Evolutionary conservation across 2,888 invertebrate genomes (phyloP), one percentile per base, ranked within the genome.

Genomic region (Deilephila elpenor): DNA sequence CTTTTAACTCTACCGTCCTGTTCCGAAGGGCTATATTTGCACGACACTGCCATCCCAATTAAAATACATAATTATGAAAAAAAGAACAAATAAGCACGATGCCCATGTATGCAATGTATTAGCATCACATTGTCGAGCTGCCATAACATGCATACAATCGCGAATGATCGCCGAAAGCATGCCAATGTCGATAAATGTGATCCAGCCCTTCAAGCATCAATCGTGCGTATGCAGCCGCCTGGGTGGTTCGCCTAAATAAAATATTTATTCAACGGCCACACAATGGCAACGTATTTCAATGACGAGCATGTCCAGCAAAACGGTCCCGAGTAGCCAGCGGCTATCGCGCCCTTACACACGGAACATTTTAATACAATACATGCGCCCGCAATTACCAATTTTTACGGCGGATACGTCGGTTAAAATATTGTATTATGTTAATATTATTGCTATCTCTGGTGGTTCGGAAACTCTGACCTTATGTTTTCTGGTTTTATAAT

Each of bases 201-300:
- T 87, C 85, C 87, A 86, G 90, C 86, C 89, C 88, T 91, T 91
- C 89, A 93, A 86, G 87, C 86, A 93, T 93, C 93, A 93, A 94
- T 94, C 93, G 91, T 81, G 84, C 78, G 79, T 82, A 84, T 81
- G 81, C 81, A 74, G 78, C 92, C 89, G 89, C 79, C 82, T 93
- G 93, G 93, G 93, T 93, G 93, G 93, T 88, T 89, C 88, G 86
- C 86, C 61, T 88, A 88, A 89, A 83, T 89, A 89, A 92, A 92
- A 93, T 94, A 93, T 94, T 94, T 93, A 94, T 93, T 92, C 92
- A 91, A 83, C 78, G 83, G 83, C 84, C 83, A 84, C 84, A 94
- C 94, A 94, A 94, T 94, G 91, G 93, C 89, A 88, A 89, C 90
- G 91, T 88, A 91, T 93, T 93, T 93, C 92, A 92, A 91, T 90